Conservation (phyloP, 2,113 vertebrate species). For the Brienomyrus longianalis region DNA sequence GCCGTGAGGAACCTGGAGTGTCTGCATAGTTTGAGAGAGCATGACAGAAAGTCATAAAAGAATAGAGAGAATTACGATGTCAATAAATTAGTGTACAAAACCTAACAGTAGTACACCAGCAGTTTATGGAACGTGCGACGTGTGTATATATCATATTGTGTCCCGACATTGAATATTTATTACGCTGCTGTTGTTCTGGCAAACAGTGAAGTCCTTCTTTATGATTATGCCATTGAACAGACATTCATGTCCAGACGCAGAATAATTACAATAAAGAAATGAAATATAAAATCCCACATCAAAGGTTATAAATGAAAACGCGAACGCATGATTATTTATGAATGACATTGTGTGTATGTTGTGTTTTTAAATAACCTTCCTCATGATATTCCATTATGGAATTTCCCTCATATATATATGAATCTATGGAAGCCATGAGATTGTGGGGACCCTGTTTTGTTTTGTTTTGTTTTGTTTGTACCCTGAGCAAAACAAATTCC, state of each 20-base stretch:
- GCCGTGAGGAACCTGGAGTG: not conserved
- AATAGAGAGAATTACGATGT: not conserved
- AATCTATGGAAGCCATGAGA: not conserved
- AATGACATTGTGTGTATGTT: not conserved
- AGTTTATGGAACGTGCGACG: not conserved
- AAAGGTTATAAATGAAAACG: not conserved
- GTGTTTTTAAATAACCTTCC: not conserved
- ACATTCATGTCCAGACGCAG: not conserved
- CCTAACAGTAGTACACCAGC: not conserved
- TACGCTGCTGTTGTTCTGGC: not conserved
- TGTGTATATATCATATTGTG: not conserved
- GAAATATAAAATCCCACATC: not conserved
- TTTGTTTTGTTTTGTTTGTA: not conserved
- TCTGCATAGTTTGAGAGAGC: not conserved
- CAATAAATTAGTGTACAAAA: not conserved
- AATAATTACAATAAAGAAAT: conserved; percentile 10
- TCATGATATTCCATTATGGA: not conserved
- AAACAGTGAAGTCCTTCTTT: not conserved
- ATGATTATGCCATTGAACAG: conserved; percentile 1
- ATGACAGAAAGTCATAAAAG: not conserved
- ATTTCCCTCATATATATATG: not conserved
- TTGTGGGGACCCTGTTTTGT: not conserved
- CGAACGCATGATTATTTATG: not conserved
- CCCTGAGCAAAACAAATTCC: not conserved
- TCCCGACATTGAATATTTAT: conserved; percentile 5